A percentile compares a stretch with the other conserved stretches of the same genome.
These are phyloP conservation scores for Anolis sagrei DNA, from an alignment of 2,113 vertebrate species.

Conservation along the genomic window DNA sequence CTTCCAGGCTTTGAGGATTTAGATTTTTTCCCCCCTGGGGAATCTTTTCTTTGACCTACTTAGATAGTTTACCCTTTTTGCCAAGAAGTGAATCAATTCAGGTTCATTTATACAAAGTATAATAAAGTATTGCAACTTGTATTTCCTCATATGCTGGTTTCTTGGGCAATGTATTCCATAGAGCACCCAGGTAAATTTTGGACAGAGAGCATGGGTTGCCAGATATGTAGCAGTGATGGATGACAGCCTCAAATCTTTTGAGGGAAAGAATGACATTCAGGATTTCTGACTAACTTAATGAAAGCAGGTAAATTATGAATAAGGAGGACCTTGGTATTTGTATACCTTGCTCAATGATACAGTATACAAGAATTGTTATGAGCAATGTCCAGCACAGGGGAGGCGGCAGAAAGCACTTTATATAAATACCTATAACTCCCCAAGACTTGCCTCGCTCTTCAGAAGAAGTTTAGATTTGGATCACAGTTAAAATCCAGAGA, in stretches of 20 bases:
- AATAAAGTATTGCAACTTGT: not conserved
- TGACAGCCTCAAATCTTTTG: not conserved
- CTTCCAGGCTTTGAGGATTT: too few species aligned
- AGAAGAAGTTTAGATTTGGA: slow-evolving; percentile 21
- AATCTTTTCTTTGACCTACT: not conserved
- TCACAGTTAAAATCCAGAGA: slow-evolving; percentile 20
- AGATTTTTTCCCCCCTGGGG: not conserved
- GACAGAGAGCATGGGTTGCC: not conserved
- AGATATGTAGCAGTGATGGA: not conserved
- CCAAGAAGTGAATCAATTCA: not conserved
- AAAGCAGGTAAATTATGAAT: not conserved
- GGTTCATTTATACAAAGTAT: not conserved
- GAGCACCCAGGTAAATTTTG: not conserved
- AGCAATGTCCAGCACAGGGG: not conserved
- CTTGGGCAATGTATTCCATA: not conserved
- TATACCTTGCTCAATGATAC: not conserved
- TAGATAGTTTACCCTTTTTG: not conserved
- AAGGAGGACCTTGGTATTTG: not conserved
- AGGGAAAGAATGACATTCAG: not conserved
- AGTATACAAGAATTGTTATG: not conserved
- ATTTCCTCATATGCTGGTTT: not conserved
- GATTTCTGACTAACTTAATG: not conserved
- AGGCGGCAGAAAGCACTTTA: not conserved
- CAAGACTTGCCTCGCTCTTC: not conserved
- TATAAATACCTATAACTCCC: slow-evolving; percentile 4